Percentiles rank a stretch among this genome's conserved stretches.
Conservation (phyloP, 2,113 vertebrate species). For the Meriones unguiculatus region DNA sequence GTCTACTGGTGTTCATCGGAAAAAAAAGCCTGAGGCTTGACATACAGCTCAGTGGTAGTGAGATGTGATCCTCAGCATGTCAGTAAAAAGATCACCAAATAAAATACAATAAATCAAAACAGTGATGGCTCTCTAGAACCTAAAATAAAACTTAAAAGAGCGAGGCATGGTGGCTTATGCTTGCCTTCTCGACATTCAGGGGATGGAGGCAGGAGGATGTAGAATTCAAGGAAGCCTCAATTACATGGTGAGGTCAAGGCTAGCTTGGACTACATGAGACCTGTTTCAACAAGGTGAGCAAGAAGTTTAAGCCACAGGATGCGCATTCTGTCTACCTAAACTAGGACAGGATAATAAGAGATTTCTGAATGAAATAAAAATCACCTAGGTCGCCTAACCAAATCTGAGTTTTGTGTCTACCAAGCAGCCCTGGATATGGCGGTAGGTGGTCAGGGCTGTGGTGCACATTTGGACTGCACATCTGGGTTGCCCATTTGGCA, state of each 20-base stretch:
- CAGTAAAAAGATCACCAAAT: not conserved
- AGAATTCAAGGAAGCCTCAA: not conserved
- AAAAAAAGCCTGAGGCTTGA: not conserved
- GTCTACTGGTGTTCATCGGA: not conserved
- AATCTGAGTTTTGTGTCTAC: conserved; percentile 36
- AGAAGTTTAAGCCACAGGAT: not conserved
- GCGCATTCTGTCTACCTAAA: not conserved
- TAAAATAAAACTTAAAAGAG: not conserved
- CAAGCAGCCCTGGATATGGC: not conserved
- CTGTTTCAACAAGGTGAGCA: not conserved
- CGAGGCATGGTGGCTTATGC: too few species aligned
- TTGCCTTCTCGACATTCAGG: not conserved
- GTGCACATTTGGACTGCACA: not conserved
- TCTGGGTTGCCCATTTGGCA: not conserved
- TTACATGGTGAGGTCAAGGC: not conserved
- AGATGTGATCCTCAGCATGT: not conserved
- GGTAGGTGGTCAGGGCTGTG: not conserved
- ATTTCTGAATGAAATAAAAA: conserved; percentile 29
- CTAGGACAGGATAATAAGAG: not conserved
- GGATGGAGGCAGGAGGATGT: not conserved
- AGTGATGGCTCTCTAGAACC: not conserved
- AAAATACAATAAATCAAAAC: not conserved
- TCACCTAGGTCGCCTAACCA: not conserved
- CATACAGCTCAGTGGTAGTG: not conserved
- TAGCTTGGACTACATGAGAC: not conserved